Conservation (phyloP, 2,113 vertebrate genomes). For the Struthio camelus region DNA sequence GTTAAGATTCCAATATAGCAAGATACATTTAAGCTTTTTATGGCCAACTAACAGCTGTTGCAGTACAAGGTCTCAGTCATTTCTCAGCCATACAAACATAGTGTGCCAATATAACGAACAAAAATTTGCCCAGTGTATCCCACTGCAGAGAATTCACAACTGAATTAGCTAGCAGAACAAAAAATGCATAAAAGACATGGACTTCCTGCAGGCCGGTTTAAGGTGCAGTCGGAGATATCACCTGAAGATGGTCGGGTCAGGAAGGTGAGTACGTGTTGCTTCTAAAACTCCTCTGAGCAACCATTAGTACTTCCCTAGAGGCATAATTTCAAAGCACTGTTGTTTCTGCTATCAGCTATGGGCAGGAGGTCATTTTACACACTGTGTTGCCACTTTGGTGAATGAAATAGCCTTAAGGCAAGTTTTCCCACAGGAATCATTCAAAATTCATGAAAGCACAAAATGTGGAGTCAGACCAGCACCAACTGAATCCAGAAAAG, state of each 20-base stretch:
- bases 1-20: neutral
- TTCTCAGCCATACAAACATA: neutral
- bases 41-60: neutral
- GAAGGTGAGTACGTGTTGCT: neutral
- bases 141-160: neutral
- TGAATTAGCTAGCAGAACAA: neutral
- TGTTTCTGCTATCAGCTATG: neutral
- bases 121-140: neutral
- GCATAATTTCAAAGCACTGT: neutral
- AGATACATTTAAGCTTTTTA: neutral
- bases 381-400: neutral
- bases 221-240: neutral
- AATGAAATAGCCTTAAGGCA: neutral
- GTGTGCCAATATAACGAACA: neutral
- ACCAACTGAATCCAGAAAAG: neutral
- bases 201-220: neutral
- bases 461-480: neutral
- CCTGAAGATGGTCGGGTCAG: neutral
- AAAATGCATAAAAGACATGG: neutral
- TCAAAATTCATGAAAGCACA: neutral
- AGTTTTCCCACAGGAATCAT: neutral
- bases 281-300: neutral
- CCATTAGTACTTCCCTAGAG: slow-evolving; percentile 5
- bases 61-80: neutral
- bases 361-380: neutral